phyloP scores from a whole-genome alignment of 2,888 invertebrate genomes.

The Acrobasis consociella region DNA sequence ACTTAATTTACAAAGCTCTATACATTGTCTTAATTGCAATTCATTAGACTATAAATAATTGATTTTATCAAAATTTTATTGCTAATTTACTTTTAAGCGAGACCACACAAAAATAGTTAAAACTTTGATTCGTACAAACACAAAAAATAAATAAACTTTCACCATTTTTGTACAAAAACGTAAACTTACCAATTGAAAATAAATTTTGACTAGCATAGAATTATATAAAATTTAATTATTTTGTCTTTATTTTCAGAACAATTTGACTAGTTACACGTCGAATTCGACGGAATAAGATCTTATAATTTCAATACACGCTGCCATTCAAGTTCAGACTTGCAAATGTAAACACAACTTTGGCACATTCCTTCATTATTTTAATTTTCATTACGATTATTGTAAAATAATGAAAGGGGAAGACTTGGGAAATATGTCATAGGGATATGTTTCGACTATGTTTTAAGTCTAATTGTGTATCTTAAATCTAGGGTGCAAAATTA shows the following conservation, averaged over 20 bases:
- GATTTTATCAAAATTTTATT: slow-evolving; percentile 80
- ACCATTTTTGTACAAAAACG: slow-evolving; percentile 44
- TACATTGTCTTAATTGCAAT: slow-evolving; percentile 80
- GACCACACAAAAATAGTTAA: slow-evolving; percentile 62
- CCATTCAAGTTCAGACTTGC: slow-evolving; percentile 48
- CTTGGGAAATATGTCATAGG: slow-evolving; percentile 66
- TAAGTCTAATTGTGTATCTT: slow-evolving; percentile 64
- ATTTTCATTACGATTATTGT: slow-evolving; percentile 51
- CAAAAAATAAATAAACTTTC: slow-evolving; percentile 51
- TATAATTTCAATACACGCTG: slow-evolving; percentile 45
- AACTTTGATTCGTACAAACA: slow-evolving; percentile 52
- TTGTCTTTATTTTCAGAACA: slow-evolving; percentile 64
- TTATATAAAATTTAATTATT: slow-evolving; percentile 50
- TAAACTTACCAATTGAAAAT: slow-evolving; percentile 56
- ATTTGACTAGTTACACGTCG: slow-evolving; percentile 76
- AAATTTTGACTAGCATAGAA: slow-evolving; percentile 76
- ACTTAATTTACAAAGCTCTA: slow-evolving; percentile 81
- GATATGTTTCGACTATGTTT: slow-evolving; percentile 71
- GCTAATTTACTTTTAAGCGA: slow-evolving; percentile 68
- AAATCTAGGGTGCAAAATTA: slow-evolving; percentile 76
- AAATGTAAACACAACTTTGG: slow-evolving; percentile 72
- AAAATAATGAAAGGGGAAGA: slow-evolving; percentile 80
- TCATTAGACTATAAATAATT: slow-evolving; percentile 79
- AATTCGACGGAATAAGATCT: slow-evolving; percentile 51
- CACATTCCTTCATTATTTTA: slow-evolving; percentile 65